Evolutionary conservation across 2,888 invertebrate species (phyloP), one percentile per base, ranked within the genome.

Genomic region (Sclerodermus sp.): DNA sequence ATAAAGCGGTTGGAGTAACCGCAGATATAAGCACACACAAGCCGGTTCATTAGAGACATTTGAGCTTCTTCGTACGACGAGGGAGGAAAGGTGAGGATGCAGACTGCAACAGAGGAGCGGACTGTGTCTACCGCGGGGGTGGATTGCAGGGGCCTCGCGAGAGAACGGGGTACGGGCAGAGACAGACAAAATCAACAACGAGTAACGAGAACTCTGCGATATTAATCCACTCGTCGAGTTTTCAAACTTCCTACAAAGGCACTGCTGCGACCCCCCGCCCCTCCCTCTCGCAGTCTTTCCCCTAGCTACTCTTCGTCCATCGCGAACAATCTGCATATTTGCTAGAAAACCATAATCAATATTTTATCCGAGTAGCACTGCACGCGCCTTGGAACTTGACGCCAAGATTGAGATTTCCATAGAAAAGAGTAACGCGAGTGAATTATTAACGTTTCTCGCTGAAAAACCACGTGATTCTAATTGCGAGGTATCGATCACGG

Each of bases 201-300:
- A 76, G 76, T 75, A 76, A 75, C 74, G 75, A 76, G 74, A 77
- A 76, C 76, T 74, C 75, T 67, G 73, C 74, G 77, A 77, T 77
- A 78, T 78, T 77, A 78, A 78, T 78, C 75, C 77, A 78, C 77
- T 78, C 77, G 76, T 70, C 73, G 77, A 77, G 77, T 77, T 77
- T 78, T 78, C 77, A 76, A 77, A 77, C 77, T 77, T 74, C 70
- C 72, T 73, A 77, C 77, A 77, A 78, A 78, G 77, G 76, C 70
- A 70, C 64, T 68, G 60, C 66, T 50, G 59, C 57, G 53, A 55
- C 43, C 50, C 38, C 45, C 47, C 39, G 6, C 48, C 42, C 18
- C 44, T 14, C 30, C 46, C 31, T 42, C 29, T 44, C 37, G 32
- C 13, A 15, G 13, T 44, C 50, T 53, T 43, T 53, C 57, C 45